Base-by-base conservation (phyloP, 2,888 invertebrate species). In the Chrysolina americana region DNA sequence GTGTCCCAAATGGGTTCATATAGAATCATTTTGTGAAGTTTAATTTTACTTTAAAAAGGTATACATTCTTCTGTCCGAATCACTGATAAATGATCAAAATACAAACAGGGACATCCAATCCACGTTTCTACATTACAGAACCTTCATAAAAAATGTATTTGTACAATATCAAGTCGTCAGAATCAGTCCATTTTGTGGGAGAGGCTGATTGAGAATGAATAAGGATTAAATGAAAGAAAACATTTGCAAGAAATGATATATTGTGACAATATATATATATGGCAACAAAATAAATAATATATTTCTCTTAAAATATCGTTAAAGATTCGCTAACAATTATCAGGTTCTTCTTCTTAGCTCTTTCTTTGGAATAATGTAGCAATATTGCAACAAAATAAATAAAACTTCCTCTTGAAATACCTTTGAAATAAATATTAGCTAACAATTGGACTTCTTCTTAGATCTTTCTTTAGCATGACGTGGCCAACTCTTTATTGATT, bases 181-280 rank as follows among this genome's bases (percentile, higher is more conserved):
- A 44, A 44, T 44, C 44, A 44, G 44, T 44, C 44, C 44, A 44
- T 44, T 44, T 44, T 44, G 8, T 4, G 8, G 2, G 44, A 4
- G 44, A 44, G 44, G 44, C 44, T 44, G 44, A 44, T 44, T 44
- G 44, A 44, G 44, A 44, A 44, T 44, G 44, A 44, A 44, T 44
- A 13, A 44, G 44, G 44, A 44, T 44, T 44, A 44, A 28, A 28
- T 44, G 44, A 9, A 44, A 44, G 4, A 44, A 44, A 28, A 28
- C 28, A 28, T 28, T 28, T 28, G 28, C 2, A 28, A n/a, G n/a
- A 41, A 28, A 8, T 5, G 8, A 44, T 2, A 44, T 44, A 44
- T 44, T 4, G 2, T 44, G 44, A 4, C 4, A 44, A 2, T 3
- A 44, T 44, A 44, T 41, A 8, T 44, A 44, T 44, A 44, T 44